phyloP scores from a whole-genome alignment of 1,140 invertebrate genomes.

The Caenorhabditis briggsae region DNA sequence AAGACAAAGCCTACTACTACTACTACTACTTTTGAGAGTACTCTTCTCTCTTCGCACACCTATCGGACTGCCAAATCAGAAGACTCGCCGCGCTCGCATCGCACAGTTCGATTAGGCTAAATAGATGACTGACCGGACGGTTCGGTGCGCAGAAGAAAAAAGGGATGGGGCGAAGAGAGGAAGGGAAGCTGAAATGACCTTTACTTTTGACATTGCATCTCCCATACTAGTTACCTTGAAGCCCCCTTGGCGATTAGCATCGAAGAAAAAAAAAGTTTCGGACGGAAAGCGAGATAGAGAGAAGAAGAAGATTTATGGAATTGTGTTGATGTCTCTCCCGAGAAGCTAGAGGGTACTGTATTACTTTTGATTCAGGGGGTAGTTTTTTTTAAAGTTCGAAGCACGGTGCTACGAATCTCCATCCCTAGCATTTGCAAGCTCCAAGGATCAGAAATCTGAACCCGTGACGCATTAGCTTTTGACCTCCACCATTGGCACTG shows the following conservation, averaged over 20 bases:
- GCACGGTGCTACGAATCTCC: too few species aligned
- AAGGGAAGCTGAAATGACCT: slow-evolving; percentile 53
- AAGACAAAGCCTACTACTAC: slow-evolving; percentile 41
- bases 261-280: neutral
- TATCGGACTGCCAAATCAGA: slow-evolving; percentile 38
- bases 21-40: slow-evolving; percentile 21
- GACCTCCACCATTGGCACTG: neutral
- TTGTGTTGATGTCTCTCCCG: neutral
- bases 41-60: neutral
- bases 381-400: too few species aligned
- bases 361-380: too few species aligned
- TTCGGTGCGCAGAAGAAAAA: neutral
- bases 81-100: slow-evolving; percentile 8
- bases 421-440: too few species aligned
- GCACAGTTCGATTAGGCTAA: slow-evolving; percentile 19
- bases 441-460: too few species aligned
- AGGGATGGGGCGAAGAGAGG: neutral
- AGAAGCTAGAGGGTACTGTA: neutral
- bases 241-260: slow-evolving; percentile 8
- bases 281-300: neutral
- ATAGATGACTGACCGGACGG: slow-evolving; percentile 16
- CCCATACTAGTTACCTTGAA: slow-evolving; percentile 46
- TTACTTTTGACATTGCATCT: slow-evolving; percentile 37
- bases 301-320: neutral
- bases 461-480: too few species aligned